Evolutionary conservation across 2,113 vertebrate species (phyloP).

Genomic region (Lycaon pictus): DNA sequence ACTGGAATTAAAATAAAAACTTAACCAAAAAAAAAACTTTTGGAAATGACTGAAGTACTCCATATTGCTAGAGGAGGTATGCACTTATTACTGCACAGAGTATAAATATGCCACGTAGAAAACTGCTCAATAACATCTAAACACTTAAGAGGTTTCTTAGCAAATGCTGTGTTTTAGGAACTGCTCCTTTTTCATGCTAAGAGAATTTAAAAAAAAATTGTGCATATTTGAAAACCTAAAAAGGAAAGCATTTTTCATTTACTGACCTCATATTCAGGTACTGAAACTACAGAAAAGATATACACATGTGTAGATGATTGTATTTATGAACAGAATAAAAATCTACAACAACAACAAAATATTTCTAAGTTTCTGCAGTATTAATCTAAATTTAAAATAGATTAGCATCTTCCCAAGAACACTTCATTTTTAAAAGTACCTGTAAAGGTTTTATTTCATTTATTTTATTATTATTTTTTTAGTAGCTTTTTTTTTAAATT

Average conservation of each 20-base stretch:
- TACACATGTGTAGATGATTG: not conserved
- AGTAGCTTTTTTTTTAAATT: too few species aligned
- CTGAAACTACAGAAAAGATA: not conserved
- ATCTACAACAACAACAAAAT: not conserved
- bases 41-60: not conserved
- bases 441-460: not conserved
- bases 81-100: not conserved
- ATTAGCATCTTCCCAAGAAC: not conserved
- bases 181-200: not conserved
- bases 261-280: not conserved
- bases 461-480: too few species aligned
- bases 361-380: not conserved
- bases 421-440: not conserved
- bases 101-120: not conserved
- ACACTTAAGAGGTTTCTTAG: not conserved
- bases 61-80: not conserved
- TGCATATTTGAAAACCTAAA: not conserved
- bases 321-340: not conserved
- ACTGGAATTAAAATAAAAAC: not conserved
- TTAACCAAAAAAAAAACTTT: not conserved
- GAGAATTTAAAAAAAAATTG: not conserved
- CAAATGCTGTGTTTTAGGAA: not conserved
- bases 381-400: conserved; percentile 5
- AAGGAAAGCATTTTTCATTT: not conserved
- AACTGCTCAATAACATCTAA: not conserved